These are phyloP conservation scores for Tetraneura akinire DNA, from an alignment of 1,140 invertebrate genomes.

Conservation along the genomic window DNA sequence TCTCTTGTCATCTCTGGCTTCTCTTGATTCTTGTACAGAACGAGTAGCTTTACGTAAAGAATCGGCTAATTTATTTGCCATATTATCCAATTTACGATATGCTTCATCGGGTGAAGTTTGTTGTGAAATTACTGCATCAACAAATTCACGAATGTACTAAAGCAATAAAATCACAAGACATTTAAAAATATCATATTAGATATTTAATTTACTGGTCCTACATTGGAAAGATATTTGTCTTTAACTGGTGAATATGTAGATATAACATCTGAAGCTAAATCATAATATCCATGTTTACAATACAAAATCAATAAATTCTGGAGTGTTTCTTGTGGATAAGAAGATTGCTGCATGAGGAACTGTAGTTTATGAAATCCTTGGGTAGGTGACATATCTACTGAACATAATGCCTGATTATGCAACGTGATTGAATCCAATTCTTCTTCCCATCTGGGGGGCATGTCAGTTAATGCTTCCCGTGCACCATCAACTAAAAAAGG, in stretches of 20 bases:
- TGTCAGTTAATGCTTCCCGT: conserved; percentile 92
- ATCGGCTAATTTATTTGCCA: conserved; percentile 89
- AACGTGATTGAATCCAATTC: conserved; percentile 97
- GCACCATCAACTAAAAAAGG: conserved; percentile 75
- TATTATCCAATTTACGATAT: conserved; percentile 94
- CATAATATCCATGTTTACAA: conserved; percentile 96
- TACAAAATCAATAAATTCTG: conserved; percentile 93
- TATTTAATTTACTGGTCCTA: conserved; percentile 60
- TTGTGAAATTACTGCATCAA: conserved; percentile 95
- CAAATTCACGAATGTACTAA: conserved; percentile 84
- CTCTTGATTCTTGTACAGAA: conserved; percentile 86
- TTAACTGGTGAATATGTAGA: conserved; percentile 97
- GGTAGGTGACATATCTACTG: conserved; percentile 85
- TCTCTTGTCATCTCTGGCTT: conserved; percentile 83
- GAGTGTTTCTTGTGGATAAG: conserved; percentile 97
- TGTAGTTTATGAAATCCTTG: conserved; percentile 97
- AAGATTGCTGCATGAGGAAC: conserved; percentile 93
- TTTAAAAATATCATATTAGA: not conserved
- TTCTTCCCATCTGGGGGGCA: conserved; percentile 95
- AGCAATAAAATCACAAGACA: conserved; percentile 52
- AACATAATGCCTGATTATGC: conserved; percentile 96
- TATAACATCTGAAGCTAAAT: conserved; percentile 95
- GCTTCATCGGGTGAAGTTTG: conserved; percentile 97
- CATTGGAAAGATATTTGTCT: conserved; percentile 91
- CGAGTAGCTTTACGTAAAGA: conserved; percentile 89